A percentile compares a stretch with the other conserved stretches of the same genome.
These are phyloP conservation scores for Vanessa tameamea DNA, from an alignment of 1,140 invertebrate genomes.

Conservation along the genomic window DNA sequence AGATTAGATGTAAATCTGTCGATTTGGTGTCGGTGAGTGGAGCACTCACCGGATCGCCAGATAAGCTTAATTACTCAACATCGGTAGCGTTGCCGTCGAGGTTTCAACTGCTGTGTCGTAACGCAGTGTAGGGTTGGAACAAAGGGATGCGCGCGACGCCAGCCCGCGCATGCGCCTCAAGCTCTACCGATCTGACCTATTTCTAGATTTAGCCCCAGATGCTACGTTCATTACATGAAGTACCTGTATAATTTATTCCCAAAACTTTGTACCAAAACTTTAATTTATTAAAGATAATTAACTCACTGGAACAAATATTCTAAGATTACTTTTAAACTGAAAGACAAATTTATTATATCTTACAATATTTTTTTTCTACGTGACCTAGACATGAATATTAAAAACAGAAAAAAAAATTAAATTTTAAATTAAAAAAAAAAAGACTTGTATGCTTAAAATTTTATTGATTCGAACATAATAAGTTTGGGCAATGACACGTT, in stretches of 20 bases:
- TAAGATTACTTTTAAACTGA: background rate
- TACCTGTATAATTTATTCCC: constrained; percentile 10
- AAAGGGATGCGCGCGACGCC: constrained; percentile 46
- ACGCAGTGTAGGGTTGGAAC: constrained; percentile 34
- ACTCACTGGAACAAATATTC: background rate
- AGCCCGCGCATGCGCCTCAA: constrained; percentile 41
- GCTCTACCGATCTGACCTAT: constrained; percentile 52
- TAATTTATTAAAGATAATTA: background rate
- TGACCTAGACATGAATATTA: no score
- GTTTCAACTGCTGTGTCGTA: constrained; percentile 44
- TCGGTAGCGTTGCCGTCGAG: constrained; percentile 37
- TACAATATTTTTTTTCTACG: no score
- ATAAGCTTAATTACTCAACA: constrained; percentile 37
- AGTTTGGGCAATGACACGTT: background rate
- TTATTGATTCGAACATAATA: background rate
- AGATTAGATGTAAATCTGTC: constrained; percentile 21
- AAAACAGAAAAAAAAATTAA: background rate
- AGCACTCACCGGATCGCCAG: constrained; percentile 58
- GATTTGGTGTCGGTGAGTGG: constrained; percentile 28
- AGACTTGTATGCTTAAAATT: background rate
- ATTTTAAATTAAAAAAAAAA: background rate
- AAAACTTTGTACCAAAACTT: background rate
- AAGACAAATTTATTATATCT: background rate
- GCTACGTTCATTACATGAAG: constrained; percentile 12
- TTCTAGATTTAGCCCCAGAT: constrained; percentile 46